A percentile compares a stretch with the other conserved stretches of the same genome.
These are phyloP conservation scores for Aporrectodea caliginosa DNA, from an alignment of 1,140 invertebrate species.

Conservation along the genomic window DNA sequence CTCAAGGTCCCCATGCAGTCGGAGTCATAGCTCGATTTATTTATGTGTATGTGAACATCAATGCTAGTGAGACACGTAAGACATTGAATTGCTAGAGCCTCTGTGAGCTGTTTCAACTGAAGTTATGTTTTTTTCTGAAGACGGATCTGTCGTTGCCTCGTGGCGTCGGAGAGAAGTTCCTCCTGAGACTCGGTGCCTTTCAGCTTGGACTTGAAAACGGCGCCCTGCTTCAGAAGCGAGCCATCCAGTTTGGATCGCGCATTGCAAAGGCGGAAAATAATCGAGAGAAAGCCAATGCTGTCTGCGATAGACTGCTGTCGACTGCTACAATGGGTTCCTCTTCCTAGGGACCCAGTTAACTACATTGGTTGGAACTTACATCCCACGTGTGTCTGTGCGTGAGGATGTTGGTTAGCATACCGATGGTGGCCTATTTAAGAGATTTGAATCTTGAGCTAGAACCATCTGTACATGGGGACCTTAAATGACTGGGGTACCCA, in stretches of 20 bases:
- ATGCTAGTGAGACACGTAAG: no score
- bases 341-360: no score
- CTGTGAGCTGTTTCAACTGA: neutral
- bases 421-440: no score
- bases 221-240: constrained; percentile 76
- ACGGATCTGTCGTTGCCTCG: constrained; percentile 58
- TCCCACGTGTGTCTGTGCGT: no score
- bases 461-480: no score
- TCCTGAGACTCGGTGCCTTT: constrained; percentile 75
- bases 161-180: constrained; percentile 88
- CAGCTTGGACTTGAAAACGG: constrained; percentile 66
- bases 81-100: neutral
- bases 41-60: constrained; percentile 1
- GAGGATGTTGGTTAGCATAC: no score
- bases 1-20: neutral
- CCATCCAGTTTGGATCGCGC: constrained; percentile 95
- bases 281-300: constrained; percentile 80
- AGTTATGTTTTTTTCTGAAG: constrained; percentile 36
- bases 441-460: no score
- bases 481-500: no score
- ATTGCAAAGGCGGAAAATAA: constrained; percentile 77
- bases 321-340: no score
- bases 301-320: constrained; percentile 49
- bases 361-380: no score
- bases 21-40: neutral